phyloP scores from a whole-genome alignment of 2,113 vertebrate species.

The Alouatta palliata region DNA sequence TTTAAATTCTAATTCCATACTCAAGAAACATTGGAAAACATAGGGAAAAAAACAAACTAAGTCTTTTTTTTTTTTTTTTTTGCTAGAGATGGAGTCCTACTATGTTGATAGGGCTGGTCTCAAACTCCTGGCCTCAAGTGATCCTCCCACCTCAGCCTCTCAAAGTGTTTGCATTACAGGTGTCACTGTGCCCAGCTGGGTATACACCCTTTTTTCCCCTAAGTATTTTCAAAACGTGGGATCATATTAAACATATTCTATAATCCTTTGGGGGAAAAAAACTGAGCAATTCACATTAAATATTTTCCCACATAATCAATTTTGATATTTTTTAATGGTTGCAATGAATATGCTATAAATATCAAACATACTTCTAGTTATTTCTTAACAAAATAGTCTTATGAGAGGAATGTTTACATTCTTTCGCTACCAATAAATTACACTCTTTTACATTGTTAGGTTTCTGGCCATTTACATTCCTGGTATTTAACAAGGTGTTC shows the following conservation, averaged over 20 bases:
- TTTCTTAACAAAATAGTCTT: background rate
- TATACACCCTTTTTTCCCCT: background rate
- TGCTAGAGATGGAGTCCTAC: too few relatives aligned
- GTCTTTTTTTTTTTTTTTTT: too few relatives aligned
- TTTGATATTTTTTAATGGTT: background rate
- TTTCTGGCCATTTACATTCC: constrained; percentile 34
- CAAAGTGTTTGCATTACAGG: too few relatives aligned
- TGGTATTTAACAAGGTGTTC: constrained; percentile 4
- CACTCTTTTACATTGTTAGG: background rate
- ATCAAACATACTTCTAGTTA: background rate
- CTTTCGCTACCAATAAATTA: background rate
- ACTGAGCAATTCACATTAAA: background rate
- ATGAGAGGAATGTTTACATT: background rate
- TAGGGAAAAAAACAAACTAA: background rate
- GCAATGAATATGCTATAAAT: background rate
- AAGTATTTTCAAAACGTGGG: background rate
- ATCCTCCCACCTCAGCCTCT: too few relatives aligned
- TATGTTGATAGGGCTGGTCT: too few relatives aligned
- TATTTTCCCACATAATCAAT: background rate
- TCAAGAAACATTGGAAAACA: constrained; percentile 26
- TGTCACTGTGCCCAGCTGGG: background rate
- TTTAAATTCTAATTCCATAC: constrained; percentile 40
- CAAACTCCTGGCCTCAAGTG: too few relatives aligned
- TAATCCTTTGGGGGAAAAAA: background rate
- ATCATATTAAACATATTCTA: background rate